These are phyloP conservation scores for Microtus oregoni DNA, from an alignment of 2,113 vertebrate genomes.

Conservation along the genomic window DNA sequence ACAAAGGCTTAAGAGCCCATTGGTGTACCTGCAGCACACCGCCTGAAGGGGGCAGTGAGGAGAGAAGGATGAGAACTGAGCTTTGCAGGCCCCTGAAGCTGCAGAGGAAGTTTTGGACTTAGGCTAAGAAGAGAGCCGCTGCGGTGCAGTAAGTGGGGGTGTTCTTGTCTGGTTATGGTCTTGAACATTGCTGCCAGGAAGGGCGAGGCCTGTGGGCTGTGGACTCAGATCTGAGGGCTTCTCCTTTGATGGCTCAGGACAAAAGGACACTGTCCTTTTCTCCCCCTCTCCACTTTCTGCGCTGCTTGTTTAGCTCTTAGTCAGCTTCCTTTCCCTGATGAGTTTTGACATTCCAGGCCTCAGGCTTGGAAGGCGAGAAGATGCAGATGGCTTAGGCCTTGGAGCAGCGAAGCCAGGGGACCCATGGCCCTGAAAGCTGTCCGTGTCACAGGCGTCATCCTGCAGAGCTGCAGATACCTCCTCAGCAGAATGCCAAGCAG, in stretches of 20 bases:
- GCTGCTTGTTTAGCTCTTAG: neutral
- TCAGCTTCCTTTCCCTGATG: constrained; percentile 4
- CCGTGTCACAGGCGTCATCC: constrained; percentile 74
- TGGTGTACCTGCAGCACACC: neutral
- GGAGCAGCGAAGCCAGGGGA: constrained; percentile 64
- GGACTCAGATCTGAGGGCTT: neutral
- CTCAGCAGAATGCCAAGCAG: constrained; percentile 75
- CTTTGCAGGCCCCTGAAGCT: neutral
- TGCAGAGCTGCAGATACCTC: constrained; percentile 60
- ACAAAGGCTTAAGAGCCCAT: neutral
- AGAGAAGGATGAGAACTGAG: neutral
- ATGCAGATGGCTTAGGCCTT: constrained; percentile 77
- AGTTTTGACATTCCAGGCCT: constrained; percentile 65
- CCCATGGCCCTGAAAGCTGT: constrained; percentile 65
- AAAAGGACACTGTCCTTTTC: neutral
- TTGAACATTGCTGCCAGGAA: rapidly evolving
- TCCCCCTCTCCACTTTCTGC: too few species aligned
- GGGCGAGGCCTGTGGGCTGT: rapidly evolving
- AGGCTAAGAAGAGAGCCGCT: neutral
- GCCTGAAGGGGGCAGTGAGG: neutral
- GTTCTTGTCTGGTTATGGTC: neutral
- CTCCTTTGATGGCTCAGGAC: neutral
- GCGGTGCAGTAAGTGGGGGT: too few species aligned
- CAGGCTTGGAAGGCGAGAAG: constrained; percentile 60
- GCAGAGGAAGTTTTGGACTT: neutral